phyloP scores from a whole-genome alignment of 2,888 invertebrate genomes.

The Clusia tigrina region DNA sequence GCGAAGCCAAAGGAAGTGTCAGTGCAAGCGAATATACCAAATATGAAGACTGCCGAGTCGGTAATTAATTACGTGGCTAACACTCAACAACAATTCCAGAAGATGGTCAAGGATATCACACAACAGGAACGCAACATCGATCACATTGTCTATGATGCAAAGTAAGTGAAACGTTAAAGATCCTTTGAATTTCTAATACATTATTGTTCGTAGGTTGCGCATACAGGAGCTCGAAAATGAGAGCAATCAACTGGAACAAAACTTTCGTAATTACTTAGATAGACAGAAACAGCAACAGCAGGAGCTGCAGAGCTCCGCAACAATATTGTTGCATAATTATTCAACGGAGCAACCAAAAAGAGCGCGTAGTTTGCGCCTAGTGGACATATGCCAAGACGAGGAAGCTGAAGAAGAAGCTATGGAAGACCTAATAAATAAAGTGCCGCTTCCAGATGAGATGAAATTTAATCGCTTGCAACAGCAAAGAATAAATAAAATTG shows the following conservation, averaged over 20 bases:
- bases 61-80: conserved; percentile 22
- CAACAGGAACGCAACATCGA: conserved; percentile 46
- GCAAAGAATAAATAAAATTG: neutral
- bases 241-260: conserved; percentile 58
- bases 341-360: too few species aligned
- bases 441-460: neutral
- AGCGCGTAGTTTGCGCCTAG: too few species aligned
- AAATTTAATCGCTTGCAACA: neutral
- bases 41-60: neutral
- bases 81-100: conserved; percentile 27
- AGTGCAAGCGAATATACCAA: neutral
- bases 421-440: conserved; percentile 4
- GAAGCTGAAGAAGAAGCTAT: conserved; percentile 31
- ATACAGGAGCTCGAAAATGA: conserved; percentile 59
- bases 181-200: neutral
- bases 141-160: conserved; percentile 50
- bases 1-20: conserved; percentile 13
- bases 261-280: conserved; percentile 55
- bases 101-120: conserved; percentile 37
- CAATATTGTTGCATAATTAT: neutral
- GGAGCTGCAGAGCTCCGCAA: conserved; percentile 28
- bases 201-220: conserved; percentile 46
- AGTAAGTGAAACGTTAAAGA: conserved; percentile 37
- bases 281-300: conserved; percentile 40
- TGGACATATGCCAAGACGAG: conserved; percentile 7